phyloP scores from a whole-genome alignment of 2,113 vertebrate species.

The Phoenicopterus ruber region DNA sequence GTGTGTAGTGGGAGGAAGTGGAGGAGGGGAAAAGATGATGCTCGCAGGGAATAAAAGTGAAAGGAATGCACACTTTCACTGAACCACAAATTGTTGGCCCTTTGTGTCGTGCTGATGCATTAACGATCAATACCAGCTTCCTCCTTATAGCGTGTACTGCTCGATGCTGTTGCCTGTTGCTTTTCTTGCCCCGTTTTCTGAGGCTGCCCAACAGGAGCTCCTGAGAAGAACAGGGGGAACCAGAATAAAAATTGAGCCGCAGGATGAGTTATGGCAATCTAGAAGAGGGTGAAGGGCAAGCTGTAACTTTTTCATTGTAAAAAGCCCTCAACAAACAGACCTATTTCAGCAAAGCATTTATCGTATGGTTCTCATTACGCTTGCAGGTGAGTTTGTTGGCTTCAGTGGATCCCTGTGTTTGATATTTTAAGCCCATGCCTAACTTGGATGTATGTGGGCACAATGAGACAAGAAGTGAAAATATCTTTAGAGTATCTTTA shows the following conservation, averaged over 20 bases:
- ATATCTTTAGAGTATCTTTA: not conserved
- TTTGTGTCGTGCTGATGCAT: not conserved
- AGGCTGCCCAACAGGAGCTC: not conserved
- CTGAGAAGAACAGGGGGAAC: not conserved
- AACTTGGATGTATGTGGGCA: not conserved
- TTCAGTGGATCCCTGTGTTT: not conserved
- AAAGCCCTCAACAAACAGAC: not conserved
- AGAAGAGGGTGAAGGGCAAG: not conserved
- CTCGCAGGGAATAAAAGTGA: not conserved
- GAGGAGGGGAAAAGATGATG: not conserved
- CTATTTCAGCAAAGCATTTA: not conserved
- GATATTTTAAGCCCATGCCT: not conserved
- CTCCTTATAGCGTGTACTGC: accelerated
- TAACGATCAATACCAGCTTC: not conserved
- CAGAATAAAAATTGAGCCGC: not conserved
- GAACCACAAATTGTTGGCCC: not conserved
- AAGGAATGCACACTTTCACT: not conserved
- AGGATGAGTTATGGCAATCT: not conserved
- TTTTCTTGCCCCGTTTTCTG: not conserved
- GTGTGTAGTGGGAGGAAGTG: not conserved
- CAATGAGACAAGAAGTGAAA: not conserved
- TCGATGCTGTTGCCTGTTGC: not conserved
- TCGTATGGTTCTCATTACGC: not conserved
- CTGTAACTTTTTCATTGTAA: not conserved
- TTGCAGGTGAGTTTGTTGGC: not conserved